Percentiles rank a stretch among this genome's conserved stretches.
Conservation (phyloP, 2,113 vertebrate species). For the Orientallactaga bullata region DNA sequence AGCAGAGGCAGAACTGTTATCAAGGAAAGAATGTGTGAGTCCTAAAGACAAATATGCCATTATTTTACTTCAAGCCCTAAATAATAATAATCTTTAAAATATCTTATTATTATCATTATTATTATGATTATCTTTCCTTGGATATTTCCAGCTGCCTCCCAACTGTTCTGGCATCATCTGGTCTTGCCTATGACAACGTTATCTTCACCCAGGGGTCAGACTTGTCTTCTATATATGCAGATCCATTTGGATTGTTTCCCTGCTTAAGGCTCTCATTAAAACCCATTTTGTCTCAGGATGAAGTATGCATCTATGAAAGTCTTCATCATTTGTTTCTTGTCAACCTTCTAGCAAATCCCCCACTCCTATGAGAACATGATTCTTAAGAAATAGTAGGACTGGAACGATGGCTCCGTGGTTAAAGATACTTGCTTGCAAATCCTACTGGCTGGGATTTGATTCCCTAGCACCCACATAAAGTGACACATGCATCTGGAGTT, state of each 20-base stretch:
- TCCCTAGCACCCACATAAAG: no score
- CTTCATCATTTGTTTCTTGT: neutral
- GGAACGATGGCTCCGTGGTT: no score
- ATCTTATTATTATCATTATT: no score
- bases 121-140: neutral
- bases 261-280: neutral
- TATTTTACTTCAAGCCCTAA: neutral
- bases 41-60: neutral
- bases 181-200: neutral
- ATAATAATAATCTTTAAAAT: neutral
- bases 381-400: neutral
- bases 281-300: neutral
- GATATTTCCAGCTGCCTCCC: neutral
- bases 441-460: no score
- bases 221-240: neutral
- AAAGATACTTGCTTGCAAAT: no score
- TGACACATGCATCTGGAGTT: no score
- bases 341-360: neutral
- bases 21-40: neutral
- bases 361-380: neutral
- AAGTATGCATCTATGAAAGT: neutral
- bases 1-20: neutral
- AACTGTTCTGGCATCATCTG: neutral
- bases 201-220: neutral
- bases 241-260: neutral